Evolutionary conservation across 2,113 vertebrate genomes (phyloP).

Genomic region (Xerus inauris): DNA sequence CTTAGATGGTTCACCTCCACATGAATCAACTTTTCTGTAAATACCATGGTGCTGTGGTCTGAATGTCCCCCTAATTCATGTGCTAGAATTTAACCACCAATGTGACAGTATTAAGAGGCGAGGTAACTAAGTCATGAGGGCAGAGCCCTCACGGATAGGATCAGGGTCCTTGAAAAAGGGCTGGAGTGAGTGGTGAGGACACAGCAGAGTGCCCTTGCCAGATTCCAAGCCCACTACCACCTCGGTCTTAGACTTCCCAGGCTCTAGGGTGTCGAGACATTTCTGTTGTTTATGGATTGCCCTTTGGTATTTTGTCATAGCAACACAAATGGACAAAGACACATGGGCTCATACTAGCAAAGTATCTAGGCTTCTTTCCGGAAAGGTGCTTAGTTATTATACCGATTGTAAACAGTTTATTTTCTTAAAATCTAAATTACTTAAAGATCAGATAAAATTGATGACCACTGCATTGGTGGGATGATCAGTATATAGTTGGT

Average conservation of each 20-base stretch:
- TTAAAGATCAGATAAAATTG: neutral
- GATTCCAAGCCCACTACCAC: too few species aligned
- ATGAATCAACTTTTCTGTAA: neutral
- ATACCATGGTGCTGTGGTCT: neutral
- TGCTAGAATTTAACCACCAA: neutral
- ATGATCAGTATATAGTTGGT: neutral
- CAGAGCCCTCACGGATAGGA: neutral
- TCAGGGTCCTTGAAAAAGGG: neutral
- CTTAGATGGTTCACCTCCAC: neutral
- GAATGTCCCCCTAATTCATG: neutral
- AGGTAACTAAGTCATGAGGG: too few species aligned
- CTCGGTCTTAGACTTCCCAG: neutral
- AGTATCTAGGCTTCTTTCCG: neutral
- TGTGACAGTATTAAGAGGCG: neutral
- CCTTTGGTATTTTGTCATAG: neutral
- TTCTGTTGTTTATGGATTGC: neutral
- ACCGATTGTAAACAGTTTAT: neutral
- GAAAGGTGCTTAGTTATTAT: neutral
- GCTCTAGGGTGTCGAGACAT: neutral
- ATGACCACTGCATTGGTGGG: neutral
- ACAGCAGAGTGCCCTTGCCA: too few species aligned
- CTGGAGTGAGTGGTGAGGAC: neutral
- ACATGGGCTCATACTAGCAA: neutral
- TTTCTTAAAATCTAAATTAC: neutral
- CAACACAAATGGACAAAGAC: neutral